Conservation (phyloP, 1,140 invertebrate genomes). For the Chironomus tepperi region DNA sequence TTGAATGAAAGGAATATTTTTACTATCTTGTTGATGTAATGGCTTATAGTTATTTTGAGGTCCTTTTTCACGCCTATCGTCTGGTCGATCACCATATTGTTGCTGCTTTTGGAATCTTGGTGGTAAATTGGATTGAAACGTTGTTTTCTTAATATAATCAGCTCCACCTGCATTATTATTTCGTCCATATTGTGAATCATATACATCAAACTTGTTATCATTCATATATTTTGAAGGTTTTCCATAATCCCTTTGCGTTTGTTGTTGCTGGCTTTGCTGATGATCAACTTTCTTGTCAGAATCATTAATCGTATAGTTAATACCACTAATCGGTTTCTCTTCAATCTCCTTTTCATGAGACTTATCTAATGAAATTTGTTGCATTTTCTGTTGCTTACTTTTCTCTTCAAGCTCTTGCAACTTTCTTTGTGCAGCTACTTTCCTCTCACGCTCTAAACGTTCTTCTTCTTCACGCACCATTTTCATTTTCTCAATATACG, state of each 20-base stretch:
- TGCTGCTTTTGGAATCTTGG: constrained; percentile 78
- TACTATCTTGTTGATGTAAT: constrained; percentile 26
- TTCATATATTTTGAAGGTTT: constrained; percentile 7
- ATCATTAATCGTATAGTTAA: not conserved
- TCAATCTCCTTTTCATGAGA: constrained; percentile 39
- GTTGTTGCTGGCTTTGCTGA: not conserved
- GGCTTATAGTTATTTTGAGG: constrained; percentile 29
- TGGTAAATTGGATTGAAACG: constrained; percentile 71
- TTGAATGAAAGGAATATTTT: constrained; percentile 40
- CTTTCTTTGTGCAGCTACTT: constrained; percentile 53
- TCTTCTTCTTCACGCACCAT: constrained; percentile 31
- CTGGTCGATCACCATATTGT: constrained; percentile 40
- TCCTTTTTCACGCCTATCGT: constrained; percentile 35
- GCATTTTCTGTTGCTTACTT: constrained; percentile 45
- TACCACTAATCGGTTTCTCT: not conserved
- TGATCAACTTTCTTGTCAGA: not conserved
- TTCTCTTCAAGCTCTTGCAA: constrained; percentile 55
- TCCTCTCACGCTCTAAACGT: constrained; percentile 39
- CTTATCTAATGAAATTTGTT: constrained; percentile 44
- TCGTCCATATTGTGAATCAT: constrained; percentile 15
- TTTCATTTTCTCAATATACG: constrained; percentile 39
- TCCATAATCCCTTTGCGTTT: not conserved
- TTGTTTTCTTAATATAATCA: not conserved
- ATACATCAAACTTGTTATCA: not conserved
- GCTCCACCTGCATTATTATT: not conserved